Evolutionary conservation across 1,140 invertebrate species (phyloP).

Genomic region (Temnothorax curvispinosus): DNA sequence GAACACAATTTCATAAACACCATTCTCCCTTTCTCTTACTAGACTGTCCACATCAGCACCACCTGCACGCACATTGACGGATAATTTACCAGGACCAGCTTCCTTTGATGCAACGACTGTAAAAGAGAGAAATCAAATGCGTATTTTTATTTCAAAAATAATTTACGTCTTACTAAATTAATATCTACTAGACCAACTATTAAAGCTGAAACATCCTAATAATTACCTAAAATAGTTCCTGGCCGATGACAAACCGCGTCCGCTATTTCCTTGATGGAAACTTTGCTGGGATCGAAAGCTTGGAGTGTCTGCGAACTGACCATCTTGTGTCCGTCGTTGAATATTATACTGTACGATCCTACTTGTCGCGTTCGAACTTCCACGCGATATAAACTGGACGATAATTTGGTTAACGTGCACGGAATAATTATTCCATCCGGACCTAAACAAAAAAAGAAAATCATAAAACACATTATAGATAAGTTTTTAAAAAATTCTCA

Average conservation of each 20-base stretch:
- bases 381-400: slow-evolving; percentile 85
- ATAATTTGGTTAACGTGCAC: slow-evolving; percentile 85
- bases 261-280: slow-evolving; percentile 91
- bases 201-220: slow-evolving; percentile 30
- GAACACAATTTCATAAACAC: slow-evolving; percentile 93
- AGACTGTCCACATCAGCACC: slow-evolving; percentile 93
- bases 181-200: slow-evolving; percentile 2
- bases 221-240: slow-evolving; percentile 90
- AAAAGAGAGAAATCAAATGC: slow-evolving; percentile 57
- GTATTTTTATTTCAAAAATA: slow-evolving; percentile 23
- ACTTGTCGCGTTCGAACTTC: slow-evolving; percentile 88
- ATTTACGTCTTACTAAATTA: background rate
- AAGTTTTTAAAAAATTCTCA: background rate
- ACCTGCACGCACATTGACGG: slow-evolving; percentile 91
- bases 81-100: slow-evolving; percentile 94
- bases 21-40: slow-evolving; percentile 90
- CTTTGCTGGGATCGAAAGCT: slow-evolving; percentile 94
- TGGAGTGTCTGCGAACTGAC: slow-evolving; percentile 90
- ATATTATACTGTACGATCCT: slow-evolving; percentile 88
- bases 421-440: slow-evolving; percentile 88
- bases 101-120: slow-evolving; percentile 89
- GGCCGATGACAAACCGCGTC: slow-evolving; percentile 94
- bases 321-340: slow-evolving; percentile 86
- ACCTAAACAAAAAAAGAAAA: slow-evolving; percentile 79
- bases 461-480: background rate